Conservation (phyloP, 2,797 vertebrate species). For the Xiphorhynchus erythropygius region DNA sequence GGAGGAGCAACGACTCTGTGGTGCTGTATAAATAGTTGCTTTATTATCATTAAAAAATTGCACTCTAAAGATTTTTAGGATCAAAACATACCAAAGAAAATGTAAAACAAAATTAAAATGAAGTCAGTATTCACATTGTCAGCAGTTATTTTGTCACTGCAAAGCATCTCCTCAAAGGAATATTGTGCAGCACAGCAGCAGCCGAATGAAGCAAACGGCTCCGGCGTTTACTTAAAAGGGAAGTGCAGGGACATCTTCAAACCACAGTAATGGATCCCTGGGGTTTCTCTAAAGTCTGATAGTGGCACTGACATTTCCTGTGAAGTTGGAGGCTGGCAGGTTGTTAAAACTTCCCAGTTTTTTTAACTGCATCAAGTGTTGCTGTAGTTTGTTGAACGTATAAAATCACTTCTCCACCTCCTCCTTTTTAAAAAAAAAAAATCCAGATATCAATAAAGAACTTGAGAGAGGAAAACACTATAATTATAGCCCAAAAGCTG, state of each 20-base stretch:
- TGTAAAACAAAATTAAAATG: slow-evolving; percentile 73
- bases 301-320: slow-evolving; percentile 63
- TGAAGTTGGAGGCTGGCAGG: slow-evolving; percentile 68
- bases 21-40: slow-evolving; percentile 55
- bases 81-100: slow-evolving; percentile 62
- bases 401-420: slow-evolving; percentile 45
- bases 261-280: slow-evolving; percentile 69
- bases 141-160: slow-evolving; percentile 73
- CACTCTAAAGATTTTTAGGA: slow-evolving; percentile 44
- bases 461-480: slow-evolving; percentile 61
- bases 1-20: background rate
- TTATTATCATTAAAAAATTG: slow-evolving; percentile 43
- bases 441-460: slow-evolving; percentile 61
- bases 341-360: slow-evolving; percentile 51
- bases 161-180: slow-evolving; percentile 71
- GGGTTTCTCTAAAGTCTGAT: slow-evolving; percentile 61
- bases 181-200: slow-evolving; percentile 61
- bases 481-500: slow-evolving; percentile 69
- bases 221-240: slow-evolving; percentile 56
- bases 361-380: slow-evolving; percentile 37
- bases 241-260: slow-evolving; percentile 71
- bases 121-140: slow-evolving; percentile 64
- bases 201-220: slow-evolving; percentile 46
- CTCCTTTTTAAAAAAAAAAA: background rate
- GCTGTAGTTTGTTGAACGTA: slow-evolving; percentile 50